Conservation (phyloP, 2,113 vertebrate genomes). For the Martes martes region DNA sequence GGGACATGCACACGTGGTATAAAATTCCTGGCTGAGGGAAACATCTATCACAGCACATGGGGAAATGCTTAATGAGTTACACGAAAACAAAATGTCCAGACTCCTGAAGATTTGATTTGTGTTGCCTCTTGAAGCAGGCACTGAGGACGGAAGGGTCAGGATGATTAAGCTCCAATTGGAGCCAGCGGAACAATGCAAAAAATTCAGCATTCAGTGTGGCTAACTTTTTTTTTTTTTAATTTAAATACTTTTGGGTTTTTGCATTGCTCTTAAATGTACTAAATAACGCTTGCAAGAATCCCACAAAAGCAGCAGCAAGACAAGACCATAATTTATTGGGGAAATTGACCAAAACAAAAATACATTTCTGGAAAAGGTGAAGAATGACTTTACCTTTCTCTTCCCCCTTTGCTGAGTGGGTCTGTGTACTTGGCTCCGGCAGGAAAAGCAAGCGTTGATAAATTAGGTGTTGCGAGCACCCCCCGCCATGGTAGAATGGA, state of each 20-base stretch:
- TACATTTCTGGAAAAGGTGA: conserved; percentile 10
- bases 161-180: conserved; percentile 27
- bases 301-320: not conserved
- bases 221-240: not conserved
- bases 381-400: not conserved
- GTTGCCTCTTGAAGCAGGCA: not conserved
- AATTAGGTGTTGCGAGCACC: not conserved
- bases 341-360: conserved; percentile 65
- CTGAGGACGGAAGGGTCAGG: not conserved
- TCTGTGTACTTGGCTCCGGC: not conserved
- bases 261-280: not conserved
- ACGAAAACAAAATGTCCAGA: conserved; percentile 40
- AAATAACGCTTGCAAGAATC: not conserved
- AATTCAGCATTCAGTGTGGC: not conserved
- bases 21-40: conserved; percentile 66
- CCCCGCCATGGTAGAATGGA: not conserved
- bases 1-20: conserved; percentile 14
- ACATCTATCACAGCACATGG: conserved; percentile 49
- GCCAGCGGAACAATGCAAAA: not conserved
- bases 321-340: conserved; percentile 47
- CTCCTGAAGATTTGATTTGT: conserved; percentile 14
- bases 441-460: not conserved
- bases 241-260: not conserved
- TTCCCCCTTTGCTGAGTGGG: fast-evolving
- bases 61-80: conserved; percentile 52